These are phyloP conservation scores for Eospalax fontanierii DNA, from an alignment of 2,797 vertebrate species.

Conservation along the genomic window DNA sequence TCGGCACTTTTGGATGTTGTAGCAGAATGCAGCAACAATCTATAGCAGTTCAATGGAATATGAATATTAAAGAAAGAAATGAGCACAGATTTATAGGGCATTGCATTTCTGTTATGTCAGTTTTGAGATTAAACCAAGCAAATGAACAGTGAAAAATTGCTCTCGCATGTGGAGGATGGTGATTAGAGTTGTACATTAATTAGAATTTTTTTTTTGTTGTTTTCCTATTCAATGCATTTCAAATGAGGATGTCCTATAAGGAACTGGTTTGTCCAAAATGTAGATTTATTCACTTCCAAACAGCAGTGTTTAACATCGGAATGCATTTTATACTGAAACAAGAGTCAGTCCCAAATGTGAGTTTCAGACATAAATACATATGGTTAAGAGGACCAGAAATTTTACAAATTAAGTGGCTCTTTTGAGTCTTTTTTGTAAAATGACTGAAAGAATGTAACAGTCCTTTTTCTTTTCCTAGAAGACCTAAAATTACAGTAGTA, in stretches of 20 bases:
- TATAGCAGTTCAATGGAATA: slow-evolving; percentile 91
- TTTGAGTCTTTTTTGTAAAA: slow-evolving; percentile 17
- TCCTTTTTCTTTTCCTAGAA: neutral
- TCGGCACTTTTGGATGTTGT: slow-evolving; percentile 91
- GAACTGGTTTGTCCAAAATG: slow-evolving; percentile 87
- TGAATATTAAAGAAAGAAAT: slow-evolving; percentile 94
- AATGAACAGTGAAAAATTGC: slow-evolving; percentile 94
- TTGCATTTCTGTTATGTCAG: slow-evolving; percentile 92
- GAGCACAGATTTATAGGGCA: slow-evolving; percentile 93
- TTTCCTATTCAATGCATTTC: slow-evolving; percentile 92
- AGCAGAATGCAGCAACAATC: slow-evolving; percentile 91
- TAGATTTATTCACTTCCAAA: slow-evolving; percentile 87
- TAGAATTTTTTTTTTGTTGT: slow-evolving; percentile 93
- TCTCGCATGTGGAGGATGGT: slow-evolving; percentile 93
- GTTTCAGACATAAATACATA: slow-evolving; percentile 72
- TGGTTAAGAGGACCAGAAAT: slow-evolving; percentile 54
- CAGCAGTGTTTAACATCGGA: slow-evolving; percentile 81
- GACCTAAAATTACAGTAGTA: slow-evolving; percentile 31
- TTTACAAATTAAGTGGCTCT: slow-evolving; percentile 56
- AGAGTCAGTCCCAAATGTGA: slow-evolving; percentile 71
- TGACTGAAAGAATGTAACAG: neutral
- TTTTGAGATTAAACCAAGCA: slow-evolving; percentile 93
- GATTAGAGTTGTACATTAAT: slow-evolving; percentile 95
- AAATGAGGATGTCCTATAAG: slow-evolving; percentile 90
- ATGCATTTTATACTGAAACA: slow-evolving; percentile 76